Percentiles rank a stretch among this genome's conserved stretches.
These are phyloP conservation scores for Zaprionus ghesquierei DNA, from an alignment of 1,140 invertebrate species.

Conservation along the genomic window DNA sequence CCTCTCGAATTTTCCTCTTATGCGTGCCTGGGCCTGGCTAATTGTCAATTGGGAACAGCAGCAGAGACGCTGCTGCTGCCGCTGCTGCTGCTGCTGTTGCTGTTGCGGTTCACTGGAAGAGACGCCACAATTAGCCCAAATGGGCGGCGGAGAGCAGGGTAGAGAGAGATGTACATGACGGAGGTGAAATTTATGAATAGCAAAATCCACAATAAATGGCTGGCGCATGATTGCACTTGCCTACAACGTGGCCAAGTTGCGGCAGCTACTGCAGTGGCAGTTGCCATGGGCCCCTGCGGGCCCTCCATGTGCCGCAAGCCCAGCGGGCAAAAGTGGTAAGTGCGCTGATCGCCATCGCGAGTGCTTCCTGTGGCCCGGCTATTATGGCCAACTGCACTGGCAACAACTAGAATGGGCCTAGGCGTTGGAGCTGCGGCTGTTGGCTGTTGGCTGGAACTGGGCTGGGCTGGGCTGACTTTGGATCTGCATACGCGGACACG, in stretches of 20 bases:
- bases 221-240: slow-evolving; percentile 68
- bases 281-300: slow-evolving; percentile 21
- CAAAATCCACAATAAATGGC: slow-evolving; percentile 64
- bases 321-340: slow-evolving; percentile 53
- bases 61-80: slow-evolving; percentile 4
- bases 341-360: slow-evolving; percentile 73
- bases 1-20: slow-evolving; percentile 51
- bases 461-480: slow-evolving; percentile 20
- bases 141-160: not conserved
- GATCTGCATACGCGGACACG: slow-evolving; percentile 24
- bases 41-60: slow-evolving; percentile 25
- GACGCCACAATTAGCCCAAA: slow-evolving; percentile 28
- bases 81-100: too few relatives aligned
- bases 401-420: not conserved
- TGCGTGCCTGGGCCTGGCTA: slow-evolving; percentile 18
- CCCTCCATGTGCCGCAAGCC: slow-evolving; percentile 59
- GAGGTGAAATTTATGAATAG: slow-evolving; percentile 32
- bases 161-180: not conserved
- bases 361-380: slow-evolving; percentile 64
- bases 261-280: slow-evolving; percentile 47
- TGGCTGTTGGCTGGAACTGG: too few relatives aligned
- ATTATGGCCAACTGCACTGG: slow-evolving; percentile 25
- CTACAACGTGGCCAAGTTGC: not conserved
- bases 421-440: not conserved
- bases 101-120: slow-evolving; percentile 44